A percentile compares a stretch with the other conserved stretches of the same genome.
Evolutionary conservation across 2,888 invertebrate genomes (phyloP).

Genomic region (Hypena proboscidalis): DNA sequence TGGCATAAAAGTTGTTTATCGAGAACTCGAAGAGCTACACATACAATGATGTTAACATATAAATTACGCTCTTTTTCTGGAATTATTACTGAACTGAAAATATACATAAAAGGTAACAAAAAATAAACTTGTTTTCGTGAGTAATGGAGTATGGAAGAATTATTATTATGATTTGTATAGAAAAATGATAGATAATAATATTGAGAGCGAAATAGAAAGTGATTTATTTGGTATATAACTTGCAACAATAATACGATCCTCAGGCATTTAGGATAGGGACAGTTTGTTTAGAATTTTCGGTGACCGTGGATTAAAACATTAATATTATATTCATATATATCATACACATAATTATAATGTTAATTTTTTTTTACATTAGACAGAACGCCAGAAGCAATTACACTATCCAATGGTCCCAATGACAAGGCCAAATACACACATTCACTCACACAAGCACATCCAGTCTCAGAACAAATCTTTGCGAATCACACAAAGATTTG

Average conservation of each 20-base stretch:
- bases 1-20: conserved; percentile 27
- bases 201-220: conserved; percentile 41
- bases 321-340: too few relatives aligned
- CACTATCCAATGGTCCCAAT: too few relatives aligned
- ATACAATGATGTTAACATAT: conserved; percentile 21
- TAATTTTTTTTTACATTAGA: too few relatives aligned
- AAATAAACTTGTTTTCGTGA: conserved; percentile 56
- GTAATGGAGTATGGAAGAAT: conserved; percentile 68
- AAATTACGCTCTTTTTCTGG: conserved; percentile 24
- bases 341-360: too few relatives aligned
- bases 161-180: conserved; percentile 65
- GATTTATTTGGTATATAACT: conserved; percentile 49
- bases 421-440: too few relatives aligned
- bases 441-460: too few relatives aligned
- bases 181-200: conserved; percentile 54
- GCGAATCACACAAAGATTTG: too few relatives aligned
- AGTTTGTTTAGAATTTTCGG: conserved; percentile 20
- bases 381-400: too few relatives aligned
- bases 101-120: conserved; percentile 30
- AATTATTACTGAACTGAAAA: conserved; percentile 21
- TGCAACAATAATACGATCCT: conserved; percentile 37
- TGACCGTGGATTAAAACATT: neutral
- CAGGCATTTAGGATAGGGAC: conserved; percentile 9
- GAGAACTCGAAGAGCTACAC: conserved; percentile 18
- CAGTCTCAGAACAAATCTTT: too few relatives aligned